A percentile compares a stretch with the other conserved stretches of the same genome.
Evolutionary conservation across 2,113 vertebrate genomes (phyloP).

Genomic region (Cephalopholis sonnerati): DNA sequence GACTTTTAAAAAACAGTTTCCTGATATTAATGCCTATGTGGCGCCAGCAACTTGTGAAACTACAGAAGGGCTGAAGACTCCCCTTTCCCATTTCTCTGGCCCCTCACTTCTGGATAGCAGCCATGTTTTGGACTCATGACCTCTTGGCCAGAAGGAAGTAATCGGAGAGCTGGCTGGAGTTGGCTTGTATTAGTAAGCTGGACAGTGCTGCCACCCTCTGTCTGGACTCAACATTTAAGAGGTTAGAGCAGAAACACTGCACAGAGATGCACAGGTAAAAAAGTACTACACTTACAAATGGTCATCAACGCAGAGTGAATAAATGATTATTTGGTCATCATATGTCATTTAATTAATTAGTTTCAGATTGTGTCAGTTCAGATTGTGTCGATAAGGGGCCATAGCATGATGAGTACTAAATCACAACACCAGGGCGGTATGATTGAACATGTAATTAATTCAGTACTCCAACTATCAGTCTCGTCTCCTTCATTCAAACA

Average conservation of each 20-base stretch:
- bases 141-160: slow-evolving; percentile 59
- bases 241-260: neutral
- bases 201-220: slow-evolving; percentile 61
- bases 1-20: neutral
- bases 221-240: neutral
- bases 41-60: slow-evolving; percentile 30
- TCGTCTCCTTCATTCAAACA: neutral
- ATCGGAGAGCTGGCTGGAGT: slow-evolving; percentile 33
- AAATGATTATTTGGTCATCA: neutral
- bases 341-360: neutral
- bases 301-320: too few relatives aligned
- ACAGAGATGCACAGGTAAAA: neutral
- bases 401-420: neutral
- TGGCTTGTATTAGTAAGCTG: neutral
- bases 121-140: slow-evolving; percentile 69
- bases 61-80: slow-evolving; percentile 40
- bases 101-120: slow-evolving; percentile 55
- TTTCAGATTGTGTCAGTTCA: neutral
- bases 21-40: neutral
- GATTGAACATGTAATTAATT: neutral
- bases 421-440: neutral
- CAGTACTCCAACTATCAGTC: neutral
- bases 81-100: slow-evolving; percentile 31
- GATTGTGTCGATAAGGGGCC: neutral
- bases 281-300: too few relatives aligned